Base-by-base conservation (phyloP, 2,797 vertebrate genomes). In the Danio jaintianensis region DNA sequence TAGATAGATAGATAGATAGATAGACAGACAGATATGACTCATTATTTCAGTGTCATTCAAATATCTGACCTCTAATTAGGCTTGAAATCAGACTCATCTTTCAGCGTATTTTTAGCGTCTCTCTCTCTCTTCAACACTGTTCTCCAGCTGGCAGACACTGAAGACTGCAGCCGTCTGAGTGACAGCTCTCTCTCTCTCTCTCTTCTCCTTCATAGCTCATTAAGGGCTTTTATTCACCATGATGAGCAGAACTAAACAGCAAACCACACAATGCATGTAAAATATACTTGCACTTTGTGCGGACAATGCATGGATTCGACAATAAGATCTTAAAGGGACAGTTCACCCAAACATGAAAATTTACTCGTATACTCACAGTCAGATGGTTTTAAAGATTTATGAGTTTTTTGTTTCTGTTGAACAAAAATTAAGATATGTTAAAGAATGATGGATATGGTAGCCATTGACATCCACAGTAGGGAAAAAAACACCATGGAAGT, bases 181-280 rank as follows among this genome's bases (percentile, higher is more conserved):
- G 78, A 72, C 58, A 45, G 38, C 38, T 72, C 55, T 79, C 76
- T 79, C 56, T 69, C 56, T 69, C n/a, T 15, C 29, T 29, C 29
- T 29, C 29, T 29, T 58, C 20, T 67, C 7, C 70, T 71, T 47
- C 45, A 52, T 3, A 42, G 68, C 58, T 72, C 68, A 63, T 79
- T 72, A 62, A 20, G 7, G 48, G n/a, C 18, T 72, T 53, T 72
- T 42, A 72, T 64, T 79, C 53, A 71, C 78, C 52, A 13, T 64
- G 78, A 64, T 62, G 71, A 15, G 69, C 47, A 45, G 55, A 74
- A 18, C 55, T 20, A 52, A 42, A 50, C 45, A 70, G 56, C 66
- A 48, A 48, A 40, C 13, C n/a, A 71, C 12, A 7, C 6, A 29
- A 29, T 29, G 29, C 50, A 67, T 36, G 52, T 13, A 38, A 29